Base-by-base conservation (phyloP, 1,140 invertebrate genomes). In the Drosophila orena region DNA sequence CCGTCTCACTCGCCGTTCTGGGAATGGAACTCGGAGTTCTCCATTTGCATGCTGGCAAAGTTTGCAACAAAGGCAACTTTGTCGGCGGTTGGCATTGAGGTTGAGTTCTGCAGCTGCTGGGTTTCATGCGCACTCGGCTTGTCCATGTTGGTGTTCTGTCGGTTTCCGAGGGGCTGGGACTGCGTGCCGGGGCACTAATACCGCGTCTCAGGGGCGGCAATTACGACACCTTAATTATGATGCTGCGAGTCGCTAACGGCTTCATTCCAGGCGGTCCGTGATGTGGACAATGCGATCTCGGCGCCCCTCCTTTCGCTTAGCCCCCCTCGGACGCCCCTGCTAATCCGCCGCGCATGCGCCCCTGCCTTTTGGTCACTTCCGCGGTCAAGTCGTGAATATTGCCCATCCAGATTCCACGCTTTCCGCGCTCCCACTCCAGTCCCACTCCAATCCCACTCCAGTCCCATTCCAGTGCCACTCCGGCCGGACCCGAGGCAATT, bases 251-350 rank as follows among this genome's bases (percentile, higher is more conserved):
- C 52, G 70, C 53, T 54, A 74, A 85, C 81, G 74, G 81, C 81
- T 85, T 85, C 81, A 85, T 85, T 81, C 64, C 78, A 85, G 81
- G 77, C 81, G 80, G 81, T 84, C 80, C 80, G 80, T 84, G 80
- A 47, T 24, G 14, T 35, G 44, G 50, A 86, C 81, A 85, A 85
- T 65, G 59, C 62, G 15, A 42, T 5, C 49, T 0, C 10, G 1
- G 10, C 30, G 37, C 20, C 30, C 46, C 50, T 40, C 35, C 47
- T 11, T 11, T 11, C 38, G 30, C 27, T 6, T 8, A 8, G 27
- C 43, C 12, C 24, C 24, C 38, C 24, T 34, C 14, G 2, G 5
- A 2, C 7, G 47, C 47, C 47, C 22, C 47, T 34, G 20, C 43
- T 85, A 66, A 85, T 85, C 81, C 65, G 60, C 20, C 61, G 77